Percentiles rank a stretch among this genome's conserved stretches.
phyloP scores from a whole-genome alignment of 92 coral and sea anemone species.

The Phenganax subtilis region DNA sequence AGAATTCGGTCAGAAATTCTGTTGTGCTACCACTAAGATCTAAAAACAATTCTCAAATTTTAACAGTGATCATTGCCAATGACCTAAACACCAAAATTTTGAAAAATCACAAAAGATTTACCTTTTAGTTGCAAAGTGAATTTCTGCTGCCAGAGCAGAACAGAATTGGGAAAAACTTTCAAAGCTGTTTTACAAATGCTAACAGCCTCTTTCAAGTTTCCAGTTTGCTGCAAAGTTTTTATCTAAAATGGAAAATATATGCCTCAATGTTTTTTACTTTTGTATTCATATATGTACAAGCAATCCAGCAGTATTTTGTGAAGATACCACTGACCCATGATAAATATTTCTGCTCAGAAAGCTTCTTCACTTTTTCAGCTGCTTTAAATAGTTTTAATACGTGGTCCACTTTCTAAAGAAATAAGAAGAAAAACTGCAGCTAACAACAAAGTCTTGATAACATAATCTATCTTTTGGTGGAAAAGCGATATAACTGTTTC shows the following conservation, averaged over 20 bases:
- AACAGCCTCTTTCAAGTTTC: conserved; percentile 45
- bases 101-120: conserved; percentile 20
- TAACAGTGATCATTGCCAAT: conserved; percentile 18
- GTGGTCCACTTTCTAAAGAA: conserved; percentile 51
- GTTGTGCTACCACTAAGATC: conserved; percentile 10
- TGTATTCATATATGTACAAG: too few species aligned
- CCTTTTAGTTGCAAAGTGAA: conserved; percentile 48
- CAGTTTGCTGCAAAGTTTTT: conserved; percentile 42
- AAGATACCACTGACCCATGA: conserved; percentile 61
- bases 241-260: background rate
- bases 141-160: conserved; percentile 59
- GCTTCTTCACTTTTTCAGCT: conserved; percentile 57
- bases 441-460: background rate
- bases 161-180: conserved; percentile 40
- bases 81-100: background rate
- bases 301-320: background rate
- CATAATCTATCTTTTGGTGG: background rate
- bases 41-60: conserved; percentile 15
- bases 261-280: background rate
- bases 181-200: conserved; percentile 48
- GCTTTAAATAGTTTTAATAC: conserved; percentile 52
- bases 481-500: too few species aligned
- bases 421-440: background rate
- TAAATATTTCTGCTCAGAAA: conserved; percentile 54
- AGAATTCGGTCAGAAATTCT: conserved; percentile 26